These are phyloP conservation scores for Girardia tigrina DNA, from an alignment of 2,888 invertebrate species.

Conservation along the genomic window DNA sequence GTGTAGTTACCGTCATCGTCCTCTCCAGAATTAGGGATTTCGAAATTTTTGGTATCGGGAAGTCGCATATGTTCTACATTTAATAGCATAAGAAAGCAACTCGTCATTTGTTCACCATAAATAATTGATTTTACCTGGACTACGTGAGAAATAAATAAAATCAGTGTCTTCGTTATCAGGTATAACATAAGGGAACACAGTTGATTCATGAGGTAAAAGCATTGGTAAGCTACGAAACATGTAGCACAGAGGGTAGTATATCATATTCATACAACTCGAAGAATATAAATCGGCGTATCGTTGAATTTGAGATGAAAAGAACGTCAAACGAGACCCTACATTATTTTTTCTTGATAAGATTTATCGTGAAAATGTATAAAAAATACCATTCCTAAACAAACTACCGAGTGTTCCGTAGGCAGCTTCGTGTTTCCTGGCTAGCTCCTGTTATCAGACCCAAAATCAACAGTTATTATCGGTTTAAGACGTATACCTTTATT, in stretches of 20 bases:
- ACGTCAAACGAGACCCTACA: conserved; percentile 84
- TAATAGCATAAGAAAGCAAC: not conserved
- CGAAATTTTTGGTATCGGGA: not conserved
- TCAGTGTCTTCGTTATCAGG: not conserved
- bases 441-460: conserved; percentile 55
- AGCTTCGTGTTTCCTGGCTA: conserved; percentile 93
- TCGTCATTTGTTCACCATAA: not conserved
- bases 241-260: conserved; percentile 95
- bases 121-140: not conserved
- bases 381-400: conserved; percentile 61
- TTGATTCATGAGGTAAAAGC: conserved; percentile 96
- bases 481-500: not conserved
- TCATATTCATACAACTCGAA: conserved; percentile 76
- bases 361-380: not conserved
- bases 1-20: not conserved
- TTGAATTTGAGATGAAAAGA: conserved; percentile 83
- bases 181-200: conserved; percentile 65
- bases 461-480: not conserved
- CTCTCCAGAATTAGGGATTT: not conserved
- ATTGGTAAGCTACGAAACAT: conserved; percentile 95
- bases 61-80: not conserved
- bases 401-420: conserved; percentile 94
- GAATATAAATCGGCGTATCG: conserved; percentile 94
- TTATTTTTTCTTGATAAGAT: not conserved
- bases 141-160: not conserved